A percentile compares a stretch with the other conserved stretches of the same genome.
Conservation (phyloP, 1,140 invertebrate species). For the Tenebrio molitor region DNA sequence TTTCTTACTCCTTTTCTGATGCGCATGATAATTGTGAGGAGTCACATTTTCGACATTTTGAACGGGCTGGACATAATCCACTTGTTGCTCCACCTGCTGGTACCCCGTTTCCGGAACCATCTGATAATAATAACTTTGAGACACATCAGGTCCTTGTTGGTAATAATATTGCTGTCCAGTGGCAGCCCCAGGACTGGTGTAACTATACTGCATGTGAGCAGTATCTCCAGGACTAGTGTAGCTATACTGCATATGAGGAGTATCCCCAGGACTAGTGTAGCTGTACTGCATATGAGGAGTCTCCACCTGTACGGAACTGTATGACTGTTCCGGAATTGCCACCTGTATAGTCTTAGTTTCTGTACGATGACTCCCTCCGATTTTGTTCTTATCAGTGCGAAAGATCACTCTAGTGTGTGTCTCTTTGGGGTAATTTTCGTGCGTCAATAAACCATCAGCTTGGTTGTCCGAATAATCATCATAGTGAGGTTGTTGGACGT, state of each 20-base stretch:
- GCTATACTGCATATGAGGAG: too few species aligned
- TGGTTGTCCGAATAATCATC: conserved; percentile 56
- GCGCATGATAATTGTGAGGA: conserved; percentile 23
- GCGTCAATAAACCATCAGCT: conserved; percentile 53
- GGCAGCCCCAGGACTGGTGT: too few species aligned
- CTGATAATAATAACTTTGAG: conserved; percentile 45
- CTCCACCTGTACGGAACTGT: conserved; percentile 49
- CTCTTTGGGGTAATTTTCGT: conserved; percentile 62
- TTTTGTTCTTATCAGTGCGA: conserved; percentile 27
- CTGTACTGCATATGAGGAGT: conserved; percentile 33
- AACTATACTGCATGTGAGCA: too few species aligned
- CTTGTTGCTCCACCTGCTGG: conserved; percentile 8
- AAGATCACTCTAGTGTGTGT: conserved; percentile 60
- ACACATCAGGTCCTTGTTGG: conserved; percentile 3
- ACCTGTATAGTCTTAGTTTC: conserved; percentile 44
- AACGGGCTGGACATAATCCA: conserved; percentile 4
- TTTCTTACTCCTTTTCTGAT: conserved; percentile 34
- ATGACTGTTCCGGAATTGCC: conserved; percentile 45
- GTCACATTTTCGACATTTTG: background rate
- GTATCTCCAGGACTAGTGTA: too few species aligned
- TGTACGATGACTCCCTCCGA: background rate
- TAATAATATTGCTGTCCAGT: conserved; percentile 10
- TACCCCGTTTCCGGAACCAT: conserved; percentile 2
- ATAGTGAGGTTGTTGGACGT: conserved; percentile 57
- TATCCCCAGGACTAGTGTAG: background rate